phyloP scores from a whole-genome alignment of 92 coral and sea anemone genomes.

The Zoanthus sociatus region DNA sequence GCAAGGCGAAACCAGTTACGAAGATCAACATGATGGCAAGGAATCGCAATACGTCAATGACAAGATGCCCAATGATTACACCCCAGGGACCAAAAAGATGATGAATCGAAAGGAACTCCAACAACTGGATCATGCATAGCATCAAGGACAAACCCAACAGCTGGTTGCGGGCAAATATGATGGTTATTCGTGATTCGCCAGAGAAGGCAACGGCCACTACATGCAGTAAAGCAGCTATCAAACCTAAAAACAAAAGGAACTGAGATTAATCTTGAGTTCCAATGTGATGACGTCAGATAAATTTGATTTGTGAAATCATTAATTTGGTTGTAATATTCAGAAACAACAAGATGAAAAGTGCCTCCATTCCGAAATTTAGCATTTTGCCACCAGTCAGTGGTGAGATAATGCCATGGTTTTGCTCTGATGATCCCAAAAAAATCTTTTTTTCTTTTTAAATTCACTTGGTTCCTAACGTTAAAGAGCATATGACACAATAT shows the following conservation, averaged over 20 bases:
- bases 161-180: slow-evolving; percentile 89
- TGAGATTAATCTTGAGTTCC: background rate
- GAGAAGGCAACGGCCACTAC: slow-evolving; percentile 70
- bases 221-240: slow-evolving; percentile 72
- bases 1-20: slow-evolving; percentile 87
- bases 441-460: too few relatives aligned
- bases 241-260: slow-evolving; percentile 28
- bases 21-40: slow-evolving; percentile 85
- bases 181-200: slow-evolving; percentile 49
- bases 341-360: too few relatives aligned
- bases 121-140: slow-evolving; percentile 84
- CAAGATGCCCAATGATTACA: slow-evolving; percentile 94
- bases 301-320: too few relatives aligned
- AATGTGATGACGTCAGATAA: background rate
- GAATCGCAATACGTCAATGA: slow-evolving; percentile 89
- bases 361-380: too few relatives aligned
- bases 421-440: too few relatives aligned
- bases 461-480: too few relatives aligned
- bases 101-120: slow-evolving; percentile 93
- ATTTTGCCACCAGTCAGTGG: too few relatives aligned
- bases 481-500: too few relatives aligned
- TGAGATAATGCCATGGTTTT: too few relatives aligned
- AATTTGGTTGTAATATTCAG: too few relatives aligned
- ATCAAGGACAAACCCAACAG: slow-evolving; percentile 81
- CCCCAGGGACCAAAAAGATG: slow-evolving; percentile 99